phyloP scores from a whole-genome alignment of 2,113 vertebrate species.

The Gambusia affinis region DNA sequence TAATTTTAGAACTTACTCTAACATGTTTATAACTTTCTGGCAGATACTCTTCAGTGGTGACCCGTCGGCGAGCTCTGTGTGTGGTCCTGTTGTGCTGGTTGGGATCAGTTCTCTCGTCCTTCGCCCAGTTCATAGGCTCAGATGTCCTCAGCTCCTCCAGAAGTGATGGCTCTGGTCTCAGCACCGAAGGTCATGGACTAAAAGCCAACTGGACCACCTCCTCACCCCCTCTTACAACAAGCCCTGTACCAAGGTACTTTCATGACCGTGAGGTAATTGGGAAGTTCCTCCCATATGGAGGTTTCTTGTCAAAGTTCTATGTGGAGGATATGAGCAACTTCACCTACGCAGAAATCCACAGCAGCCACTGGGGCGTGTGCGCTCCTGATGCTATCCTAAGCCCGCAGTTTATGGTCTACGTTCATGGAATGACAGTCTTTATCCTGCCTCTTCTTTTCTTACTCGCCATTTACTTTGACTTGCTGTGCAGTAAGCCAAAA shows the following conservation, averaged over 20 bases:
- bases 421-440: slow-evolving; percentile 72
- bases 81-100: slow-evolving; percentile 79
- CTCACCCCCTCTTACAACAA: slow-evolving; percentile 17
- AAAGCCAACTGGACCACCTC: slow-evolving; percentile 66
- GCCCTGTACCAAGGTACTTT: slow-evolving; percentile 34
- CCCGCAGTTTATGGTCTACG: slow-evolving; percentile 75
- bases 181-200: slow-evolving; percentile 46
- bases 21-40: not conserved
- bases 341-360: slow-evolving; percentile 73
- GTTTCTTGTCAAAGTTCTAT: slow-evolving; percentile 81
- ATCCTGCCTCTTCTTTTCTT: slow-evolving; percentile 75
- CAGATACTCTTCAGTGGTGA: slow-evolving; percentile 76
- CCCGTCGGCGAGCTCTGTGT: slow-evolving; percentile 63
- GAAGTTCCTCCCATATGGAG: slow-evolving; percentile 71
- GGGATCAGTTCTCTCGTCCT: slow-evolving; percentile 77
- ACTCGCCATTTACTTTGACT: slow-evolving; percentile 72
- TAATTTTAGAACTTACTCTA: not conserved
- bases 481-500: slow-evolving; percentile 62
- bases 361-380: slow-evolving; percentile 78
- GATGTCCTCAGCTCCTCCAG: slow-evolving; percentile 60
- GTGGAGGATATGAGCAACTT: slow-evolving; percentile 68
- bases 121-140: slow-evolving; percentile 79
- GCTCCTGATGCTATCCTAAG: slow-evolving; percentile 73
- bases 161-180: not conserved
- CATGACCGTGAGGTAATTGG: slow-evolving; percentile 68